A percentile compares a stretch with the other conserved stretches of the same genome.
Conservation (phyloP, 2,888 invertebrate species). For the Dermolepida albohirtum region DNA sequence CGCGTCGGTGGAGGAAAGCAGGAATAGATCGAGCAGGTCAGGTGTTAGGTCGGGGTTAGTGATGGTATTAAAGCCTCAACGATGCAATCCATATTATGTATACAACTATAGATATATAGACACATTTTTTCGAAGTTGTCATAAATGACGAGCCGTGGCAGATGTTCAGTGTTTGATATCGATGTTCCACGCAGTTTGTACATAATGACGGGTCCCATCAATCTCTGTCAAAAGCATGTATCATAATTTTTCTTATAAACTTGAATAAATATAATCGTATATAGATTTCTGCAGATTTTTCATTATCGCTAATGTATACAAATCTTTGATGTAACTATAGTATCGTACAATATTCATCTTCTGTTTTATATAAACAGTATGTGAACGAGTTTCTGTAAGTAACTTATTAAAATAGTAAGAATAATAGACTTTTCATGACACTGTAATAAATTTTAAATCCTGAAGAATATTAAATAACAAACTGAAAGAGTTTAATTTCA, state of each 20-base stretch:
- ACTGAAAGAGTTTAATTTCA: no score
- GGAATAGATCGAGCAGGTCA: slow-evolving; percentile 1
- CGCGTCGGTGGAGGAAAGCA: neutral
- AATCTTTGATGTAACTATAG: no score
- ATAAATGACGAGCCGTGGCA: neutral
- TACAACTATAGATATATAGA: neutral
- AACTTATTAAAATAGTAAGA: no score
- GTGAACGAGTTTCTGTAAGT: no score
- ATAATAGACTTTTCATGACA: no score
- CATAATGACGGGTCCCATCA: slow-evolving; percentile 22
- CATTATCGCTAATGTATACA: no score
- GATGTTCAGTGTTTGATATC: neutral
- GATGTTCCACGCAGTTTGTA: slow-evolving; percentile 11
- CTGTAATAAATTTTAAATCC: no score
- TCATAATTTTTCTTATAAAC: slow-evolving; percentile 6
- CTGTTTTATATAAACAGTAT: no score
- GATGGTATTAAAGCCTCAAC: neutral
- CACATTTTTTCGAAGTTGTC: neutral
- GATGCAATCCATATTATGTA: no score
- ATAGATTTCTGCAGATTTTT: no score
- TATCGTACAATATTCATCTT: no score
- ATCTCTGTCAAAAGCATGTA: slow-evolving; percentile 16
- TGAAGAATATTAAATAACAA: no score
- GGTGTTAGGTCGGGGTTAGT: slow-evolving; percentile 3
- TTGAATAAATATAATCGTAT: slow-evolving; percentile 46